Evolutionary conservation across 2,797 vertebrate genomes (phyloP), one percentile per base, ranked within the genome.

Genomic region (Mus minutoides): DNA sequence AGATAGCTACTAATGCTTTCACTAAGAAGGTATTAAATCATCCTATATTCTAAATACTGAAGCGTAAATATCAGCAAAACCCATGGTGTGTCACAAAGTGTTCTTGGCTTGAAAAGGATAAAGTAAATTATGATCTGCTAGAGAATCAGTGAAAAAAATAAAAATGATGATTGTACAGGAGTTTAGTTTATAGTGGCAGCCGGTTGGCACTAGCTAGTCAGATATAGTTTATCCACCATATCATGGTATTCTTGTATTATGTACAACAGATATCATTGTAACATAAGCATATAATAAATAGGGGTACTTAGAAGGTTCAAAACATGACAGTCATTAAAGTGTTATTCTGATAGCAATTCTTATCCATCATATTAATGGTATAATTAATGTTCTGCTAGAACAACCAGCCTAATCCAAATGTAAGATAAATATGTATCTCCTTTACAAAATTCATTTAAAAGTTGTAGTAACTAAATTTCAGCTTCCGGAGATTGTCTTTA

Each of bases 61-160:
- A 73, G 11, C 43, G 7, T 78, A 87, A 91, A 79, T 75, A 86
- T 0, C 6, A 78, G 78, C 76, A 56, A 93, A 31, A 84, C 88
- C 46, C 3, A 85, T 83, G 52, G 17, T 19, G 90, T 93, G 37
- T 86, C 34, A 46, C 14, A 49, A 29, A 91, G 12, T 5, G 49
- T 95, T 97, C 82, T 67, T 96, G 56, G 56, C 49, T 85, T 88
- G 77, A 91, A 95, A 92, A 2, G 1, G 71, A 88, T 43, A n/a
- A 75, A 40, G 69, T 94, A 92, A 96, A 89, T 80, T 85, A 83
- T 73, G 16, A 52, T 24, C 11, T 92, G 82, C n/a, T 88, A 91
- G 16, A 60, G 43, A 91, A 86, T 94, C 90, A 79, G 83, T 94
- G 64, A 92, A 71, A 16, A 16, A 88, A 95, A 82, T 21, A 71